Evolutionary conservation across 2,797 vertebrate genomes (phyloP), one percentile per base, ranked within the genome.

Genomic region (Myotis myotis): DNA sequence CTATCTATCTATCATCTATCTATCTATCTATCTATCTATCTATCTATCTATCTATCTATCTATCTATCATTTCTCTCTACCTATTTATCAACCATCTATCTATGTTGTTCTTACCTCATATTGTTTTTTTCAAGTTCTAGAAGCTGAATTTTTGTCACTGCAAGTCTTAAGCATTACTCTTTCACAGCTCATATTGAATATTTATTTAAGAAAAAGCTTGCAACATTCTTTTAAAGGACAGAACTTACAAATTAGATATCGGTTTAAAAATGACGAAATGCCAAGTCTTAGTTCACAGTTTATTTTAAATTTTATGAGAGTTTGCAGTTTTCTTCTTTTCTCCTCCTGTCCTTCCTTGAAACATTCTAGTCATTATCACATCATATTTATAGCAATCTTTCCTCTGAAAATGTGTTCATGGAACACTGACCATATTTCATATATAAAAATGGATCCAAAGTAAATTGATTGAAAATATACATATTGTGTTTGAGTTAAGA

Each of bases 241-340:
- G 92, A 97, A 95, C 88, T 97, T 96, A 97, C 96, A 95, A 97
- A 96, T 97, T 96, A 96, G 93, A 96, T 96, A 96, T 97, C 74
- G 86, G 94, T 96, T 97, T 94, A 94, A 96, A 97, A 97, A 96
- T 96, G 96, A 96, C 85, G 88, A 97, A 97, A 97, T 97, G 96
- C 97, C 96, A 97, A 97, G 96, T 97, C 96, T 97, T 96, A 96
- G 96, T 97, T 97, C 97, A 97, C 97, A 97, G 96, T 97, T 97
- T 97, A 96, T 97, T 97, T 97, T 96, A 96, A 97, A 97, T 97
- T 97, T 96, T 93, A 96, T 95, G 92, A 96, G 97, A 97, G 96
- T 97, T 97, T 97, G 95, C 96, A 97, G 96, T 97, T 97, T 96
- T 97, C 96, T 96, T 97, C 96, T 96, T 96, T 94, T 95, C 96